Evolutionary conservation across 2,888 invertebrate genomes (phyloP), one percentile per base, ranked within the genome.

Genomic region (Heteromurus nitidus): DNA sequence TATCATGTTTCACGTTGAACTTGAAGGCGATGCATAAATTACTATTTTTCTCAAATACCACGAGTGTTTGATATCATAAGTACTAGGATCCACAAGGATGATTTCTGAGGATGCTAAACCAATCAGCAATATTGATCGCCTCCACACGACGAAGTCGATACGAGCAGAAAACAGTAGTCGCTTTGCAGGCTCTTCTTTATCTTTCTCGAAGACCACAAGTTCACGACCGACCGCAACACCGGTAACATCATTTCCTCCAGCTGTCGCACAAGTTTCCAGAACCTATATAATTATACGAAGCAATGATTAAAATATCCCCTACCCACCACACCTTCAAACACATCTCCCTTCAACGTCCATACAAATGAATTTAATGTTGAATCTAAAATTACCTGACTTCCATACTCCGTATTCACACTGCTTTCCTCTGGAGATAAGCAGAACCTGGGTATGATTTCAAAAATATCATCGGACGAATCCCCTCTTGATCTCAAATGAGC

Each of bases 71-170:
- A 82, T 47, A 31, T 67, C 70, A 11, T 81, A 86, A 0, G 77
- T 79, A 20, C 50, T 80, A 2, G 87, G 87, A 50, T 85, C 81
- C 0, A 87, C 68, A 1, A 86, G 68, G 9, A 85, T 55, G 0
- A 87, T 77, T 65, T 85, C 82, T 7, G 85, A 83, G 0, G 84
- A 74, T 0, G 84, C 76, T 18, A 86, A 67, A 3, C 87, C 87
- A 31, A 86, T 50, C 13, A 87, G 30, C 2, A 87, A 31, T 24
- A 87, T 65, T 0, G 85, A 85, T 5, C 84, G 82, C 53, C 82
- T 81, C 87, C 87, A 87, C n/a, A 85, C 64, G 60, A 87, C 53
- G 50, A 87, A 84, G 73, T 87, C 87, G 36, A 86, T 81, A 2
- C 44, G 22, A 11, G 77, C 58, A 0, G 68, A 5, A 58, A 87